Evolutionary conservation across 2,888 invertebrate genomes (phyloP).

Genomic region (Latrodectus hesperus): DNA sequence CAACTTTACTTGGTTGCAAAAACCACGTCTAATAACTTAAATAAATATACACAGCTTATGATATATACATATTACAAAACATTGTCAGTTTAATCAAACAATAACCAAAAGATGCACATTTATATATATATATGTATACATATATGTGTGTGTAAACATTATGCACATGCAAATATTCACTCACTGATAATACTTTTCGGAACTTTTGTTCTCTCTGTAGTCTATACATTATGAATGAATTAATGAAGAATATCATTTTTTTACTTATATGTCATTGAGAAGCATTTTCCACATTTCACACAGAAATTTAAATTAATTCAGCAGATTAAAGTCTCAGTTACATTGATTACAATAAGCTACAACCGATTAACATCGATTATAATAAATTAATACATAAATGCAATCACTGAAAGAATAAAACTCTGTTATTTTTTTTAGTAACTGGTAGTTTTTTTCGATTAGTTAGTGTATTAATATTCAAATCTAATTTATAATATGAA

Average conservation of each 20-base stretch:
- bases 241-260: neutral
- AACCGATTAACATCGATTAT: too few species aligned
- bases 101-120: slow-evolving; percentile 23
- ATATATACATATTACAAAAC: slow-evolving; percentile 25
- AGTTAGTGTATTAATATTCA: slow-evolving; percentile 6
- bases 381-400: too few species aligned
- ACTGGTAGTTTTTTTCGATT: too few species aligned
- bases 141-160: slow-evolving; percentile 28
- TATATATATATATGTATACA: neutral
- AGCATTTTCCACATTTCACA: too few species aligned
- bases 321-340: too few species aligned
- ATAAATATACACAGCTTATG: slow-evolving; percentile 53
- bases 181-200: slow-evolving; percentile 42
- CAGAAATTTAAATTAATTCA: too few species aligned
- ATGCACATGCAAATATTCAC: slow-evolving; percentile 26
- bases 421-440: too few species aligned
- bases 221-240: neutral
- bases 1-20: slow-evolving; percentile 29
- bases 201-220: slow-evolving; percentile 28
- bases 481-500: neutral
- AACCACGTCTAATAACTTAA: slow-evolving; percentile 67
- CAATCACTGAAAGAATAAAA: too few species aligned
- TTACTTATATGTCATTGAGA: too few species aligned
- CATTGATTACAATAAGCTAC: too few species aligned
- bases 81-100: slow-evolving; percentile 9